A percentile compares a stretch with the other conserved stretches of the same genome.
Evolutionary conservation across 2,113 vertebrate species (phyloP).

Genomic region (Zapornia atra): DNA sequence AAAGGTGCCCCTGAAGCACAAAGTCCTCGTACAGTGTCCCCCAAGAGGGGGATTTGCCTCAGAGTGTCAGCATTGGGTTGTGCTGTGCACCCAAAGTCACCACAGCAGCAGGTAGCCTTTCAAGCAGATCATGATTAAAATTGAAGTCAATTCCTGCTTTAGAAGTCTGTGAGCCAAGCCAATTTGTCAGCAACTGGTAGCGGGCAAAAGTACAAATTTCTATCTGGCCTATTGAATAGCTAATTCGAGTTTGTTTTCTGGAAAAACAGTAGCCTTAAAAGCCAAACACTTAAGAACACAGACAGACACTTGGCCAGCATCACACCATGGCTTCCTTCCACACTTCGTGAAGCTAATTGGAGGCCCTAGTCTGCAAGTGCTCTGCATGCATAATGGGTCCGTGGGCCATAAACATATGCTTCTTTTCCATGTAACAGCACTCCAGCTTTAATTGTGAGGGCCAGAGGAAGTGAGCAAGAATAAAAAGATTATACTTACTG

Average conservation of each 20-base stretch:
- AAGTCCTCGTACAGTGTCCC: neutral
- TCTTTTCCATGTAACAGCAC: conserved; percentile 67
- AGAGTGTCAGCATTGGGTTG: conserved; percentile 21
- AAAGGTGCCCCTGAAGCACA: neutral
- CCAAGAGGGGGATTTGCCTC: conserved; percentile 27
- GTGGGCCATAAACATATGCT: conserved; percentile 74
- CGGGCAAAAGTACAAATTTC: conserved; percentile 83
- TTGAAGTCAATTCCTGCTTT: conserved; percentile 80
- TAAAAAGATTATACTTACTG: conserved; percentile 90
- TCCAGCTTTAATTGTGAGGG: conserved; percentile 66
- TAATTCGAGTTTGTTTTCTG: conserved; percentile 85
- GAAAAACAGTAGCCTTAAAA: conserved; percentile 81
- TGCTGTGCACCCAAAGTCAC: conserved; percentile 60
- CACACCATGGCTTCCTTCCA: conserved; percentile 79
- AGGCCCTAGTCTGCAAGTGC: conserved; percentile 76
- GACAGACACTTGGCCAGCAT: conserved; percentile 81
- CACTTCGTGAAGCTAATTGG: conserved; percentile 78
- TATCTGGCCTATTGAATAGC: conserved; percentile 80
- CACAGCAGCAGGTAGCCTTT: conserved; percentile 78
- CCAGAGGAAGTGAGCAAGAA: conserved; percentile 69
- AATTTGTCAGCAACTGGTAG: conserved; percentile 84
- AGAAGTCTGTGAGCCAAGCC: conserved; percentile 80
- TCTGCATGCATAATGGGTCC: conserved; percentile 79
- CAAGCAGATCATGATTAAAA: conserved; percentile 75
- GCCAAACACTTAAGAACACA: conserved; percentile 84